Evolutionary conservation across 2,113 vertebrate genomes (phyloP), one percentile per base, ranked within the genome.

Genomic region (Bos indicus): DNA sequence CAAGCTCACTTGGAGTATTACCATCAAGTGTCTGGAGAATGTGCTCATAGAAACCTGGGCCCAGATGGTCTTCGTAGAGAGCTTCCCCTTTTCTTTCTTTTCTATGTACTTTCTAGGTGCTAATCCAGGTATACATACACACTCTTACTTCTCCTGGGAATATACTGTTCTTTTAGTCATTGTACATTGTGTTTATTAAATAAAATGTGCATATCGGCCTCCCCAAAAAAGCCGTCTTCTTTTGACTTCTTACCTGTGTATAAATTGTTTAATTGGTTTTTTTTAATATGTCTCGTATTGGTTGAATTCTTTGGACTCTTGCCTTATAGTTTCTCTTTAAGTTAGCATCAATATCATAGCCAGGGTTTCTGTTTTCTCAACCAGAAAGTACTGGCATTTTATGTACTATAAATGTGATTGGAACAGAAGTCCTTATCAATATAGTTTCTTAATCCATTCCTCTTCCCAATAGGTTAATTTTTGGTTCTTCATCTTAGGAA

Each of bases 81-180:
- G 30, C 40, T 60, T 57, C 51, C 56, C 36, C 43, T 10, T 51
- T 48, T 36, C 82, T 91, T 90, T 77, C 26, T 74, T n/a, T 98
- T 62, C 91, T 98, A 17, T 94, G 43, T 51, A 92, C 88, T 97
- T 90, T 93, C 77, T 98, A 97, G 98, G 98, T 98, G 98, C 98
- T 98, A 98, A 93, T 94, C 90, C 97, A 91, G 97, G 60, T 94
- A 92, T 91, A 48, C 36, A 52, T 91, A 48, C 43, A 57, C 78
- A 85, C 84, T 91, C 85, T 90, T 94, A 56, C 93, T 78, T 98
- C 95, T 97, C 94, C 94, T 51, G 59, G 57, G 87, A 93, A 90
- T 78, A 88, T 71, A 80, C 48, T 17, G 5, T 95, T 89, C 56
- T 97, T 90, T 48, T 40, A 95, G 94, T 95, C 95, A 0, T 91